A percentile compares a stretch with the other conserved stretches of the same genome.
phyloP scores from a whole-genome alignment of 2,888 invertebrate genomes.

The Melikaiella ostensackeni region DNA sequence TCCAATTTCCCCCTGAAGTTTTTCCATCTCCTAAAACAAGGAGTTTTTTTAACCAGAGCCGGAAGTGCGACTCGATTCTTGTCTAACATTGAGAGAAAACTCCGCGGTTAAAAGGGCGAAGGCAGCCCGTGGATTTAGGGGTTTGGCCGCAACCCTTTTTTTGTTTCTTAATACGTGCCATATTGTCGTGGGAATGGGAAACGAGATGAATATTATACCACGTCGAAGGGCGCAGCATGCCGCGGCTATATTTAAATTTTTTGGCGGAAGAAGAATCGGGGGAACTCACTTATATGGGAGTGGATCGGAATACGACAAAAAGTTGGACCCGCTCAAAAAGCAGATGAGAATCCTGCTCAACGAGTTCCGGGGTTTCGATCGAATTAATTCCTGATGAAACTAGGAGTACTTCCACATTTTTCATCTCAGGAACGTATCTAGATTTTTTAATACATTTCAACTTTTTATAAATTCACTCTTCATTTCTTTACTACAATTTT shows the following conservation, averaged over 20 bases:
- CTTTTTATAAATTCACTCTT: not conserved
- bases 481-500: not conserved
- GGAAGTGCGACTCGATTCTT: slow-evolving; percentile 63
- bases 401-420: slow-evolving; percentile 13
- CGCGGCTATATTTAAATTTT: slow-evolving; percentile 68
- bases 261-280: slow-evolving; percentile 53
- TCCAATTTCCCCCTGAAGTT: not conserved
- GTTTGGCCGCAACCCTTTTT: slow-evolving; percentile 65
- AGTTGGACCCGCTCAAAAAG: slow-evolving; percentile 50
- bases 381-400: slow-evolving; percentile 41
- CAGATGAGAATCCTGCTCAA: slow-evolving; percentile 55
- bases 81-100: slow-evolving; percentile 40
- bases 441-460: not conserved
- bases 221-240: slow-evolving; percentile 51
- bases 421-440: not conserved
- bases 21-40: slow-evolving; percentile 43
- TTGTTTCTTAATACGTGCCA: slow-evolving; percentile 68
- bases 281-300: slow-evolving; percentile 48
- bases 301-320: slow-evolving; percentile 54
- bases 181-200: slow-evolving; percentile 72
- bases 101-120: slow-evolving; percentile 43
- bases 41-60: slow-evolving; percentile 59
- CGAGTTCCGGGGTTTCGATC: slow-evolving; percentile 53
- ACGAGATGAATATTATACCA: slow-evolving; percentile 55
- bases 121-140: slow-evolving; percentile 44